phyloP scores from a whole-genome alignment of 2,888 invertebrate species.

The Geophilus truncorum region DNA sequence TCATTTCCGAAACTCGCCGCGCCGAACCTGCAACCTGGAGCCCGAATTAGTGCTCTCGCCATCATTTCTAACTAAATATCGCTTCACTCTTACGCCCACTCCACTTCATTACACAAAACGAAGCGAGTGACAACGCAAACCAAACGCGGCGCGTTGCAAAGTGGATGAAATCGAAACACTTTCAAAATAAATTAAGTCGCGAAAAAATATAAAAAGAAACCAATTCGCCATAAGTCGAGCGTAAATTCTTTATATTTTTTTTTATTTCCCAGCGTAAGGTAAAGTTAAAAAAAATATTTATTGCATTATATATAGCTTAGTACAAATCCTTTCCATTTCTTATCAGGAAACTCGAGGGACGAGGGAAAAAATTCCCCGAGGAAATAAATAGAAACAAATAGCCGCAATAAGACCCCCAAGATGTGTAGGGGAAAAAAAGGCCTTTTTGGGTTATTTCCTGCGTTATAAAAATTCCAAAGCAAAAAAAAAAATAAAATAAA shows the following conservation, averaged over 20 bases:
- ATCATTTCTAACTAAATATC: neutral
- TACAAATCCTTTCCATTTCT: neutral
- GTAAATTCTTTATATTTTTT: neutral
- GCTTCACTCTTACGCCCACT: neutral
- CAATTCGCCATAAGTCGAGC: neutral
- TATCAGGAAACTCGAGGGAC: neutral
- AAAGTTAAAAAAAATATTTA: neutral
- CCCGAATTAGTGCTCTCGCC: neutral
- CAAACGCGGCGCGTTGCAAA: neutral
- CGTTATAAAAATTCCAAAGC: neutral
- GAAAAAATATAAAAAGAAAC: neutral
- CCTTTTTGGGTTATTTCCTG: neutral
- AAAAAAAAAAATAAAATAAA: neutral
- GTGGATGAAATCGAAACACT: neutral
- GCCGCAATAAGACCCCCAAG: neutral
- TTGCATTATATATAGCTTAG: neutral
- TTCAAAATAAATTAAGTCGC: neutral
- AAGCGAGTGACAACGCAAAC: neutral
- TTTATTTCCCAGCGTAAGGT: neutral
- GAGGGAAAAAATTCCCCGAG: neutral
- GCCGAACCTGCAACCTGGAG: neutral
- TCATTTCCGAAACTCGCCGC: neutral
- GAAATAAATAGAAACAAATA: neutral
- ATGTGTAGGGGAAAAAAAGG: neutral
- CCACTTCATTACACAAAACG: neutral